Base-by-base conservation (phyloP, 1,140 invertebrate genomes). In the Neocloeon triangulifer region DNA sequence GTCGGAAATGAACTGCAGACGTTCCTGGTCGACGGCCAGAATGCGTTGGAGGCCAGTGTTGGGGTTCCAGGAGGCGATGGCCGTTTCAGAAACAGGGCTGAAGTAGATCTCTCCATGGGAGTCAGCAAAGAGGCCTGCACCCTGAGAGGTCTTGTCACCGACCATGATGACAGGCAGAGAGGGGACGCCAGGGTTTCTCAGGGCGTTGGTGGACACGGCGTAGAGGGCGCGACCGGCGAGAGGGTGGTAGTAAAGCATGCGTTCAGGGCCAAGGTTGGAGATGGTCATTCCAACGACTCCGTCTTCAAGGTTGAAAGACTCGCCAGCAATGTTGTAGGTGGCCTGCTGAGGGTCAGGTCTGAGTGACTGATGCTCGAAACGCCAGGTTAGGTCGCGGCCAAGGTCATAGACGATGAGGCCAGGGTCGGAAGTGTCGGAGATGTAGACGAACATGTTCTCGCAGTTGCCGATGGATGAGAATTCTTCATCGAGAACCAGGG, bases 161-260 rank as follows among this genome's bases (percentile, higher is more conserved):
- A 78, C 71, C 19, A 80, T 50, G 21, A 64, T 64, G 0, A 80
- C 70, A 0, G 74, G 73, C 25, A 81, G 45, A 1, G 64, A 57
- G 3, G 63, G 58, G 0, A 75, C 73, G 8, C 76, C 75, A 1
- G 68, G 61, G 10, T n/a, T 16, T 9, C 66, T 59, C 13, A 82
- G 49, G 0, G 64, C 70, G 2, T 69, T 58, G 0, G 73, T 74
- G 6, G 73, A 62, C 4, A 84, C 63, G 27, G 72, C 73, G 50
- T 73, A 81, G 2, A 82, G 65, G 61, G 73, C 62, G 50, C 80
- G 68, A 4, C 74, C 78, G n/a, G 77, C 77, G 34, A 82, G 50
- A 0, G 79, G 76, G 47, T 81, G 76, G 53, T 69, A 82, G 46
- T 78, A 84, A 0, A 82, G 38, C 1, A 62, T 53, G 1, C 62